A percentile compares a stretch with the other conserved stretches of the same genome.
Evolutionary conservation across 2,113 vertebrate species (phyloP).

Genomic region (Abramis brama): DNA sequence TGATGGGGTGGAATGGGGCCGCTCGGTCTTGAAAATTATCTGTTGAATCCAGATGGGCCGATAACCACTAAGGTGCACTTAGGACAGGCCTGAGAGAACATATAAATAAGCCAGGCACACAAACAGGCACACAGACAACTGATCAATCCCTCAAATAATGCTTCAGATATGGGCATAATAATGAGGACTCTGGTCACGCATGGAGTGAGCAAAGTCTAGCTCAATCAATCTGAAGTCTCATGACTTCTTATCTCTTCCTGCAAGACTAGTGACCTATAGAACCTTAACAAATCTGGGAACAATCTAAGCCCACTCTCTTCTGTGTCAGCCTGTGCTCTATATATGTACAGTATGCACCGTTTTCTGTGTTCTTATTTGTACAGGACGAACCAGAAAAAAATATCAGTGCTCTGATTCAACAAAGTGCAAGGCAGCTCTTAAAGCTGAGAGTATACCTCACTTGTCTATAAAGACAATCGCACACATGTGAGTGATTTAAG

Average conservation of each 20-base stretch:
- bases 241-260: slow-evolving; percentile 39
- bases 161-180: slow-evolving; percentile 3
- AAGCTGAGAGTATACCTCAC: background rate
- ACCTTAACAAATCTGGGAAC: slow-evolving; percentile 3
- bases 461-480: background rate
- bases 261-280: slow-evolving; percentile 1
- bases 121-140: background rate
- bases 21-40: slow-evolving; percentile 17
- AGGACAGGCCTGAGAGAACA: slow-evolving; percentile 15
- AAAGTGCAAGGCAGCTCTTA: slow-evolving; percentile 10
- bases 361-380: slow-evolving; percentile 72
- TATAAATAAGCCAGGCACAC: background rate
- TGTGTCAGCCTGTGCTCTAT: slow-evolving; percentile 71
- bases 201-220: slow-evolving; percentile 26
- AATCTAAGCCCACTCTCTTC: slow-evolving; percentile 16
- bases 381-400: slow-evolving; percentile 67
- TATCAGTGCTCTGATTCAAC: slow-evolving; percentile 44
- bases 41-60: slow-evolving; percentile 11
- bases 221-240: slow-evolving; percentile 2
- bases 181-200: background rate
- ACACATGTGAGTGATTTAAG: background rate
- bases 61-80: background rate
- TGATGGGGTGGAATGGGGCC: slow-evolving; percentile 28
- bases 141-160: background rate
- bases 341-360: slow-evolving; percentile 65